phyloP scores from a whole-genome alignment of 2,888 invertebrate genomes.

The Germaria angustata region DNA sequence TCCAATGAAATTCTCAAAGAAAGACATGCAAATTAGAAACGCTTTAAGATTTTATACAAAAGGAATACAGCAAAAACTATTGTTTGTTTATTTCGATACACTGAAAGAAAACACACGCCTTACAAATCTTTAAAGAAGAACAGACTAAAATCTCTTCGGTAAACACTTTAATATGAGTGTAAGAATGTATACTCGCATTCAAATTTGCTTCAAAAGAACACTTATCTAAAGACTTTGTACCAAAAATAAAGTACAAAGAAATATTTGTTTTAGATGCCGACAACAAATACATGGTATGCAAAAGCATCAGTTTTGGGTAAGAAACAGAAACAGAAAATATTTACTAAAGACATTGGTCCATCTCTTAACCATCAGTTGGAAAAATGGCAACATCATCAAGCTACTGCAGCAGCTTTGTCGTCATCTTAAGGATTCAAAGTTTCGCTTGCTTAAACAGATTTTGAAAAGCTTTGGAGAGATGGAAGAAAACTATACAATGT shows the following conservation, averaged over 20 bases:
- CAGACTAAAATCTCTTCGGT: not conserved
- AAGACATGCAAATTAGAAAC: conserved; percentile 66
- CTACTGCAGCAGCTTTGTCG: conserved; percentile 35
- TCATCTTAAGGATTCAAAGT: conserved; percentile 43
- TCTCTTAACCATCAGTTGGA: conserved; percentile 52
- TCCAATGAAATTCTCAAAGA: conserved; percentile 65
- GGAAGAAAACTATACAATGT: conserved; percentile 10
- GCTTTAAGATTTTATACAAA: conserved; percentile 31
- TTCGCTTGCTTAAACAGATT: conserved; percentile 41
- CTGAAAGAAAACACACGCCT: conserved; percentile 22
- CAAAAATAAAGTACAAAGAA: conserved; percentile 52
- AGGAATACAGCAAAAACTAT: conserved; percentile 32
- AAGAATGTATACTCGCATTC: conserved; percentile 48
- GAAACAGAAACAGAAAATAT: conserved; percentile 25
- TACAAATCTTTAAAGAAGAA: not conserved
- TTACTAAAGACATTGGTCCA: conserved; percentile 56
- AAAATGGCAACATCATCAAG: conserved; percentile 54
- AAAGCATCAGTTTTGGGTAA: conserved; percentile 39
- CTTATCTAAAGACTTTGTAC: conserved; percentile 35
- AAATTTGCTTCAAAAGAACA: conserved; percentile 32
- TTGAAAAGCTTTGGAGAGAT: conserved; percentile 31
- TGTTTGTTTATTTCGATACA: conserved; percentile 44
- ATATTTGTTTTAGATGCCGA: conserved; percentile 60
- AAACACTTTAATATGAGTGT: conserved; percentile 34
- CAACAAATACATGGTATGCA: conserved; percentile 59